Evolutionary conservation across 2,797 vertebrate genomes (phyloP).

Genomic region (Rhabdomys pumilio): DNA sequence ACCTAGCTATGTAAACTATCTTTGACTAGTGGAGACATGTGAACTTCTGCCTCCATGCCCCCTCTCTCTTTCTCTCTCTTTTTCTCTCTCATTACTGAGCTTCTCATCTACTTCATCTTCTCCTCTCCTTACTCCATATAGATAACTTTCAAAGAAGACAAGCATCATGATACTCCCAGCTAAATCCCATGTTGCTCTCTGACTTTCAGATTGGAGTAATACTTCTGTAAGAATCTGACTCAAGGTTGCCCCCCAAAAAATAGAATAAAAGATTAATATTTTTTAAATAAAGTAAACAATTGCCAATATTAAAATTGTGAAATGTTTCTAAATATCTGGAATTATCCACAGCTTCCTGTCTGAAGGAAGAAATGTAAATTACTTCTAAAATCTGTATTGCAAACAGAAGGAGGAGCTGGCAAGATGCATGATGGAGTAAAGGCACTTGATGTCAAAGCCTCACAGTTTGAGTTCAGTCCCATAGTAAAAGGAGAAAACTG

Average conservation of each 20-base stretch:
- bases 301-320: background rate
- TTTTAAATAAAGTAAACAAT: background rate
- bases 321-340: background rate
- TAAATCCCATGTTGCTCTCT: background rate
- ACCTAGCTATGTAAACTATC: no score
- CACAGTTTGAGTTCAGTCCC: background rate
- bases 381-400: background rate
- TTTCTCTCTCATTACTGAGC: no score
- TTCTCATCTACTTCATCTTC: no score
- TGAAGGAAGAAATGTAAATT: background rate
- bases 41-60: no score
- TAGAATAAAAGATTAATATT: conserved; percentile 28
- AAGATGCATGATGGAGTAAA: no score
- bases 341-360: background rate
- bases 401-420: background rate
- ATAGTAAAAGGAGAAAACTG: no score
- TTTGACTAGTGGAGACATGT: no score
- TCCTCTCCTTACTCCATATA: background rate
- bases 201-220: background rate
- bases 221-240: background rate
- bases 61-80: no score
- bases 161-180: background rate
- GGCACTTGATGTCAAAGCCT: background rate
- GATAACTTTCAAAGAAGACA: background rate
- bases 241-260: background rate